Conservation (phyloP, 2,888 invertebrate genomes). For the Lomographa bimaculata region DNA sequence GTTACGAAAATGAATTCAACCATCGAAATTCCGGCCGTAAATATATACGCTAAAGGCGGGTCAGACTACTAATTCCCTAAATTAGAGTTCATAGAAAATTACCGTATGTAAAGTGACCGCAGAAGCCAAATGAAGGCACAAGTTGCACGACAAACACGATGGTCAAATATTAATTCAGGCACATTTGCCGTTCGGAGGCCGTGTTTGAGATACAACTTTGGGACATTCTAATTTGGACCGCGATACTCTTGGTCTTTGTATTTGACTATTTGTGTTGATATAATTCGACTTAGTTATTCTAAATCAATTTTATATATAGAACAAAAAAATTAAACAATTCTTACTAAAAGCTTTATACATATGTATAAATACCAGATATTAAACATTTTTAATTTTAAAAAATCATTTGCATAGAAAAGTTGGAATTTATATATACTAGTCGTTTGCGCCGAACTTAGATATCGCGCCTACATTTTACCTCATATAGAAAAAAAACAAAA, state of each 20-base stretch:
- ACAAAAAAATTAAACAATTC: no score
- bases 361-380: no score
- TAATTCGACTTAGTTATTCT: slow-evolving; percentile 64
- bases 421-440: no score
- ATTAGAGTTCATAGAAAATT: slow-evolving; percentile 67
- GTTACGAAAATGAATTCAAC: slow-evolving; percentile 41
- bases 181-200: slow-evolving; percentile 70
- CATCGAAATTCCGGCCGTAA: slow-evolving; percentile 40
- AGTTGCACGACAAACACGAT: slow-evolving; percentile 56
- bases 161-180: slow-evolving; percentile 81
- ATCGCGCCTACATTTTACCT: no score
- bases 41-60: slow-evolving; percentile 53
- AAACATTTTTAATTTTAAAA: no score
- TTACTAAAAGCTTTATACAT: no score
- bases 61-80: slow-evolving; percentile 57
- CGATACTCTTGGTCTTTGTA: slow-evolving; percentile 68
- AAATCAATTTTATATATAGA: no score
- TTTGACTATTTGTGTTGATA: slow-evolving; percentile 77
- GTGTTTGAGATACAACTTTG: slow-evolving; percentile 78
- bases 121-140: slow-evolving; percentile 64
- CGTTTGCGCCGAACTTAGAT: no score
- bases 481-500: no score
- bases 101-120: slow-evolving; percentile 52
- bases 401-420: no score
- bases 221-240: slow-evolving; percentile 72